Evolutionary conservation across 1,140 invertebrate genomes (phyloP).

Genomic region (Lerema accius): DNA sequence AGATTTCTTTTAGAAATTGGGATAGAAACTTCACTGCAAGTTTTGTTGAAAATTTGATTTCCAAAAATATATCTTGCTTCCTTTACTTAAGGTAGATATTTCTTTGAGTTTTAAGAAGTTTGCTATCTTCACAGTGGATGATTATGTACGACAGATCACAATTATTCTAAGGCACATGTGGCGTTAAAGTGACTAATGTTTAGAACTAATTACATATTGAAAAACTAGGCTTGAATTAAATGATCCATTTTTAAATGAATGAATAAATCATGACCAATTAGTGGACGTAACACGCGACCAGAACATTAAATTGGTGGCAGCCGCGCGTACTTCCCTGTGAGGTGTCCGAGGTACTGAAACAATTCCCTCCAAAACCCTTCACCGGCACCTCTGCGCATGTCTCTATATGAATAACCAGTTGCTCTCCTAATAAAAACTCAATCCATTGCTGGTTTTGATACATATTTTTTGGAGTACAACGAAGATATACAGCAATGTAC

Average conservation of each 20-base stretch:
- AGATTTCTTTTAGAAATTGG: too few species aligned
- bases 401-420: constrained; percentile 14
- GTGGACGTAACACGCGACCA: background rate
- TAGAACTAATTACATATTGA: too few species aligned
- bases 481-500: constrained; percentile 23
- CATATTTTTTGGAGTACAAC: background rate
- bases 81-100: too few species aligned
- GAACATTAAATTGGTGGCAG: background rate
- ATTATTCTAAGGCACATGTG: too few species aligned
- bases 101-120: too few species aligned
- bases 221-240: too few species aligned
- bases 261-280: constrained; percentile 1
- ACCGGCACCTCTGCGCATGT: constrained; percentile 53
- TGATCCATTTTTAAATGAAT: constrained; percentile 2
- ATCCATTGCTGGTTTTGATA: constrained; percentile 17
- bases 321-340: constrained; percentile 32
- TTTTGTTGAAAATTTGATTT: too few species aligned
- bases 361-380: constrained; percentile 45
- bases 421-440: background rate
- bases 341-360: constrained; percentile 47
- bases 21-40: too few species aligned
- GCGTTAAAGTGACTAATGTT: too few species aligned
- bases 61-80: too few species aligned
- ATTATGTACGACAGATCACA: too few species aligned
- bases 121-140: too few species aligned